These are phyloP conservation scores for Stenichneumon culpator DNA, from an alignment of 2,888 invertebrate genomes.

Conservation along the genomic window DNA sequence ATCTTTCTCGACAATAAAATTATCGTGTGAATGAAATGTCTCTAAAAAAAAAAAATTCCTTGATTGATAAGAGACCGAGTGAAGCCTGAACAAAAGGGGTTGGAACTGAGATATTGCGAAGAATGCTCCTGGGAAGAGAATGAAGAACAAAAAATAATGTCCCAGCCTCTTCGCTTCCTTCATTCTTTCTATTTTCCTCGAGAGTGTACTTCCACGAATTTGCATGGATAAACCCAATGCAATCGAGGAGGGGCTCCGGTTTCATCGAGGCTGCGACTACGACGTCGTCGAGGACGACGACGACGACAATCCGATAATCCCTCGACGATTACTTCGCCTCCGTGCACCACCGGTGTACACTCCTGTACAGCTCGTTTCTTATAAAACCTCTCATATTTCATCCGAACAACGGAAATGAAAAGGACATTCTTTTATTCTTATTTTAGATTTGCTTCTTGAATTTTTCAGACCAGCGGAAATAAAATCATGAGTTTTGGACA, in stretches of 20 bases:
- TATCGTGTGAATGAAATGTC: too few species aligned
- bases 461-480: not conserved
- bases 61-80: conserved; percentile 11
- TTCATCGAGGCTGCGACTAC: conserved; percentile 47
- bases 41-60: conserved; percentile 16
- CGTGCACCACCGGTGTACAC: conserved; percentile 38
- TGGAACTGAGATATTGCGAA: conserved; percentile 38
- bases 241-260: conserved; percentile 62
- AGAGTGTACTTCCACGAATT: conserved; percentile 57
- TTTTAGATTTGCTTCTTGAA: not conserved
- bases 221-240: conserved; percentile 63
- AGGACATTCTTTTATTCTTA: not conserved
- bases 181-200: conserved; percentile 16
- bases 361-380: conserved; percentile 16
- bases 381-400: conserved; percentile 56
- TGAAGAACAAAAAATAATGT: not conserved
- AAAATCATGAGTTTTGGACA: not conserved
- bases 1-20: not conserved
- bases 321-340: conserved; percentile 55
- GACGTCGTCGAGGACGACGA: conserved; percentile 27
- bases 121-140: not conserved
- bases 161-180: conserved; percentile 23
- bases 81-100: conserved; percentile 27
- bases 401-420: conserved; percentile 33
- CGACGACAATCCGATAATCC: conserved; percentile 65